Base-by-base conservation (phyloP, 2,888 invertebrate species). In the Lepetodrilus schrolli region DNA sequence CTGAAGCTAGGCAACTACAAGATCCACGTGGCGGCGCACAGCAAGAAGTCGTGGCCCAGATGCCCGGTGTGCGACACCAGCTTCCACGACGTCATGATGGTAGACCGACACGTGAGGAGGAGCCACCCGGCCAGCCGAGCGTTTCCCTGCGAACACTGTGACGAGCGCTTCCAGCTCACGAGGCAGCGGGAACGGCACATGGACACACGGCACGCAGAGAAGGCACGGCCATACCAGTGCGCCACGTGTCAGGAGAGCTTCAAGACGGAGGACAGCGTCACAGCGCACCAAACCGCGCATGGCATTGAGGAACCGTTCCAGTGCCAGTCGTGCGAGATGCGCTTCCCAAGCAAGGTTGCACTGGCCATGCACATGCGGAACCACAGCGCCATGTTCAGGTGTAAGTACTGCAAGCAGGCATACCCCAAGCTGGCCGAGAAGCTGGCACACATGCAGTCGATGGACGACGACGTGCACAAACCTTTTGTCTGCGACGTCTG, bases 1-100 rank as follows among this genome's bases (percentile, higher is more conserved):
- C 17, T 58, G 58, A 58, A 58, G 34, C n/a, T 58, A 13, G 58
- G 58, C 13, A 58, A 58, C 34, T 58, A 58, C 34, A 10, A 17
- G 5, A 17, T 34, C 17, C 58, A 58, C 17, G 58, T 58, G 3
- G n/a, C 23, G 17, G 13, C 17, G 8, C 58, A 58, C 17, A 17
- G 26, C 26, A 23, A 30, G 13, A 13, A 26, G 3, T 26, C 23
- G 5, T 26, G 34, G 10, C 13, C 34, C 5, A 10, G 17, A n/a
- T 58, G 58, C 30, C 10, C 23, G 30, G 5, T 58, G 13, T 58
- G 58, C 34, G 34, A 58, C 17, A 58, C 30, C n/a, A 30, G 34
- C 17, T 58, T 58, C 58, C 26, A 26, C 10, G 30, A n/a, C 17
- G 17, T 30, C n/a, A 8, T 26, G 10, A 13, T 30, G 13, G 7